phyloP scores from a whole-genome alignment of 2,888 invertebrate species.

The Pseudanteris insignis region DNA sequence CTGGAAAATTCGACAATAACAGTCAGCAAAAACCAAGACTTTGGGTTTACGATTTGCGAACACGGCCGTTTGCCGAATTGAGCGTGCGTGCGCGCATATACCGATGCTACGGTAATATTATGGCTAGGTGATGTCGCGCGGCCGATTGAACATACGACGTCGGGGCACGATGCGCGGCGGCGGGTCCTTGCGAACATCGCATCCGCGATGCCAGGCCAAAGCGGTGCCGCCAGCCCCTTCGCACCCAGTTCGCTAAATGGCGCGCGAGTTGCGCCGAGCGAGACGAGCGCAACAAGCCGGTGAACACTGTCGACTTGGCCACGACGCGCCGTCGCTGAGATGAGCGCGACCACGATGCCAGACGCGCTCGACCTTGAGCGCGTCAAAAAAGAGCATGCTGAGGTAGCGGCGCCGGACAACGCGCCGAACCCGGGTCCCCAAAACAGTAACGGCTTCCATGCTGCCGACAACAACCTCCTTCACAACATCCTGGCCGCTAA shows the following conservation, averaged over 20 bases:
- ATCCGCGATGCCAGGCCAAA: background rate
- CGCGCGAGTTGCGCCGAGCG: conserved; percentile 47
- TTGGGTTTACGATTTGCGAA: background rate
- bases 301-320: conserved; percentile 57
- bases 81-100: conserved; percentile 3
- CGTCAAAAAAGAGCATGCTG: conserved; percentile 57
- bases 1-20: no score
- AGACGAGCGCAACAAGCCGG: conserved; percentile 57
- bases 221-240: background rate
- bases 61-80: background rate
- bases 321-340: conserved; percentile 55
- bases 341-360: conserved; percentile 29
- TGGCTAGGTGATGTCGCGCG: conserved; percentile 30
- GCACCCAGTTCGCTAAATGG: background rate
- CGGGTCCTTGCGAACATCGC: background rate
- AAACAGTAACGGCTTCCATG: conserved; percentile 59
- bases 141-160: conserved; percentile 11
- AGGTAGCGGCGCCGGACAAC: conserved; percentile 39
- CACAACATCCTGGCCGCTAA: conserved; percentile 60
- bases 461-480: conserved; percentile 55
- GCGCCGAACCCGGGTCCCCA: conserved; percentile 22
- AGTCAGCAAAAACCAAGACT: no score
- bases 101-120: conserved; percentile 8
- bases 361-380: conserved; percentile 53
- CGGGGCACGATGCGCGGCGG: conserved; percentile 2